Base-by-base conservation (phyloP, 2,797 vertebrate species). In the Carapus acus region DNA sequence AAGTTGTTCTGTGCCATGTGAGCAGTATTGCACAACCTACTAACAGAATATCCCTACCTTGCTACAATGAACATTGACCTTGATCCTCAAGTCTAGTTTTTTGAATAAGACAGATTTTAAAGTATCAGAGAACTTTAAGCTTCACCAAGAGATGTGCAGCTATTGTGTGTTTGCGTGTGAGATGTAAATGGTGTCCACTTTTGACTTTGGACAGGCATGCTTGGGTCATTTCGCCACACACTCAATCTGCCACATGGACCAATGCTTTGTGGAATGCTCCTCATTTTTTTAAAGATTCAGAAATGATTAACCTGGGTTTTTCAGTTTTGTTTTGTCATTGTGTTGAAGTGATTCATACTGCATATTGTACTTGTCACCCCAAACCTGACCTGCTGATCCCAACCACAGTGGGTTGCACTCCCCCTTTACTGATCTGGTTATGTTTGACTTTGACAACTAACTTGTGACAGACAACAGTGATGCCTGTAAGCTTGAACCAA, bases 61-160 rank as follows among this genome's bases (percentile, higher is more conserved):
- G 22, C 54, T 50, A 43, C 33, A 58, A 65, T 74, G 54, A 11
- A 53, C 22, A 50, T 67, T 50, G 27, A 69, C 58, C 66, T 74
- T 77, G 66, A 72, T 77, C 62, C 68, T 67, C 62, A 16, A 44
- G 31, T 73, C 65, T 77, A 75, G 72, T 82, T 82, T 83, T 83
- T 74, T 63, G 54, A 64, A 77, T 70, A 67, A 58, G 22, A 56
- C 62, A 78, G 69, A 77, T 79, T 82, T 81, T 54, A 73, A 80
- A 73, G 48, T 9, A 37, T 41, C 33, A 78, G 65, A 74, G 65
- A 74, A 81, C 81, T 83, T 67, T 77, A 78, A 83, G 83, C 80
- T 83, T 81, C 79, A 79, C 73, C 49, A 69, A 59, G 72, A 77
- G 61, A 73, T 82, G 79, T 82, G 77, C 80, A 79, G 69, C 74